Evolutionary conservation across 1,140 invertebrate genomes (phyloP), one percentile per base, ranked within the genome.

Genomic region (Diorhabda elongata): DNA sequence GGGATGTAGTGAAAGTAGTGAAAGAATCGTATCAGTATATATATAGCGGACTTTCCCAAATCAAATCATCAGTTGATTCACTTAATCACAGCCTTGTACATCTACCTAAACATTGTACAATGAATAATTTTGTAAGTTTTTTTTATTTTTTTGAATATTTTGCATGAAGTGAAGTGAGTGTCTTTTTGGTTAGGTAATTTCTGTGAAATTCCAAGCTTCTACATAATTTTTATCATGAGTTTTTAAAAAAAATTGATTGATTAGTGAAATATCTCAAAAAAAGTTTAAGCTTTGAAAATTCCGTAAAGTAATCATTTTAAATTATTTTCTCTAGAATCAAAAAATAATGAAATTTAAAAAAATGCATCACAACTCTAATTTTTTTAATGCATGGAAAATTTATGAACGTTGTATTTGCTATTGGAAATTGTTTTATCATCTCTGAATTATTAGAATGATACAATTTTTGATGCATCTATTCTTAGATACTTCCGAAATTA

Each of bases 1-100:
- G 65, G 65, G 58, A 44, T 59, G 65, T 9, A 60, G 65, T 67
- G 65, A 67, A 67, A 67, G 65, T 67, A 67, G 65, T 60, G 65
- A 67, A 67, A 67, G 65, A 67, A 58, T 52, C 52, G 42, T 4
- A 42, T 59, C 41, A 11, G 57, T 67, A 67, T 67, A 67, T 26
- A 26, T 60, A 67, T 60, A 67, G 6, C 11, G 11, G 42, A 43
- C 65, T 67, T 67, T 67, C 65, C 65, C 42, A n/a, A 67, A 67
- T n/a, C 58, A 42, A 60, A n/a, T 58, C 43, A 67, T 67, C 65
- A 67, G 65, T 67, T 60, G n/a, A 45, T 60, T 59, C 58, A 60
- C 42, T 56, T 44, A 67, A 26, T 44, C 26, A 26, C 26, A 44
- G 44, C 43, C 42, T 56, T 67, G 58, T 45, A 67, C 57, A 60